A percentile compares a stretch with the other conserved stretches of the same genome.
Evolutionary conservation across 2,888 invertebrate species (phyloP).

Genomic region (Aleiodes alternator): DNA sequence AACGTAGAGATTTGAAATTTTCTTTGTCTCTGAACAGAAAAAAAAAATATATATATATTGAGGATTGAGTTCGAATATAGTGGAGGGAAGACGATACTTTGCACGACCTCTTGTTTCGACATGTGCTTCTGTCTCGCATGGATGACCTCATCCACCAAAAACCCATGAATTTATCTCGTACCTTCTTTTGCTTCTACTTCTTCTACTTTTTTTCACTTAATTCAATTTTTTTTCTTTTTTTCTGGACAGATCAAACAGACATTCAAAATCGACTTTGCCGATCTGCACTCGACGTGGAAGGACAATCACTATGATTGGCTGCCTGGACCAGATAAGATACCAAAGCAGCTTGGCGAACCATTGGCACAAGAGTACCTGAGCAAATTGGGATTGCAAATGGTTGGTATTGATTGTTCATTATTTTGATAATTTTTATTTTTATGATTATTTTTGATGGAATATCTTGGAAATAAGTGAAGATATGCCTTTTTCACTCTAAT

Average conservation of each 20-base stretch:
- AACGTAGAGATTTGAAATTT: background rate
- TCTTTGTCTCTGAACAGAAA: conserved; percentile 20
- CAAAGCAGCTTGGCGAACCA: conserved; percentile 76
- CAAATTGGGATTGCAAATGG: conserved; percentile 74
- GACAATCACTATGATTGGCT: conserved; percentile 77
- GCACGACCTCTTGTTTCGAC: conserved; percentile 31
- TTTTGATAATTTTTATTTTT: background rate
- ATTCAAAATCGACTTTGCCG: conserved; percentile 74
- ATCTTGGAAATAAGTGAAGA: conserved; percentile 3
- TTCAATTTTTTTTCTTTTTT: conserved; percentile 26
- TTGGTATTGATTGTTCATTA: conserved; percentile 48
- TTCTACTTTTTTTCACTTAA: background rate
- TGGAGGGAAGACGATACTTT: conserved; percentile 35
- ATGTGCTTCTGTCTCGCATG: conserved; percentile 18
- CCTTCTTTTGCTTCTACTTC: background rate
- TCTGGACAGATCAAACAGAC: conserved; percentile 74
- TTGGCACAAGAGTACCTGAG: conserved; percentile 73
- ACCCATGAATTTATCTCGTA: background rate
- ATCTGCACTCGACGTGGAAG: conserved; percentile 75
- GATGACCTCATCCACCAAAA: conserved; percentile 19
- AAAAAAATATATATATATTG: conserved; percentile 26
- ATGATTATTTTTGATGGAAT: background rate
- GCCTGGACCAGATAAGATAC: conserved; percentile 74
- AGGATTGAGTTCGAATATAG: conserved; percentile 16
- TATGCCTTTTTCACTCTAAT: too few relatives aligned